Evolutionary conservation across 2,113 vertebrate genomes (phyloP).

Genomic region (Phalacrocorax brasilianus): DNA sequence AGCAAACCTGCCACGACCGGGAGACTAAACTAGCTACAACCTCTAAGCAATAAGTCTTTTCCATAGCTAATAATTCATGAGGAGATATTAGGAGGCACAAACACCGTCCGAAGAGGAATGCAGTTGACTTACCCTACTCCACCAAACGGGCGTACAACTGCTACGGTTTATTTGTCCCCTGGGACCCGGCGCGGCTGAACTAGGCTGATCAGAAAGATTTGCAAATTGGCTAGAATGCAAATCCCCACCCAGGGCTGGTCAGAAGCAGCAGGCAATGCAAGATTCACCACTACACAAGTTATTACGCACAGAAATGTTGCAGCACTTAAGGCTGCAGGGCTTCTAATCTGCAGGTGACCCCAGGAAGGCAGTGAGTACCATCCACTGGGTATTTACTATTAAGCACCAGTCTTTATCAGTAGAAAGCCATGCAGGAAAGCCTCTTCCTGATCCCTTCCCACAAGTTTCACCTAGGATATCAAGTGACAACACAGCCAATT

Average conservation of each 20-base stretch:
- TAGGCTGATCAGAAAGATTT: neutral
- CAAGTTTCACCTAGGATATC: neutral
- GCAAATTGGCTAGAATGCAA: neutral
- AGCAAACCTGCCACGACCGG: constrained; percentile 21
- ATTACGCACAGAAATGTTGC: neutral
- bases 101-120: constrained; percentile 13
- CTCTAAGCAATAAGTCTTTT: neutral
- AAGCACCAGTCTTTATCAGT: neutral
- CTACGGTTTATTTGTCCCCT: neutral
- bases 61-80: constrained; percentile 7
- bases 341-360: neutral
- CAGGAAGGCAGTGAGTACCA: neutral
- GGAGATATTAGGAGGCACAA: constrained; percentile 7
- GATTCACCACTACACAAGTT: neutral
- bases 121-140: neutral
- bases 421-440: neutral
- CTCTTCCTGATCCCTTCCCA: neutral
- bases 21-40: neutral
- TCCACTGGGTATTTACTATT: neutral
- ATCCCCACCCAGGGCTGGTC: neutral
- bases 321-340: neutral
- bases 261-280: neutral
- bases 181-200: neutral
- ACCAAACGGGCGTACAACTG: rapidly evolving
- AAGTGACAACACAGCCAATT: neutral